Evolutionary conservation across 2,113 vertebrate genomes (phyloP), one percentile per base, ranked within the genome.

Genomic region (Rhadina sibilatrix): DNA sequence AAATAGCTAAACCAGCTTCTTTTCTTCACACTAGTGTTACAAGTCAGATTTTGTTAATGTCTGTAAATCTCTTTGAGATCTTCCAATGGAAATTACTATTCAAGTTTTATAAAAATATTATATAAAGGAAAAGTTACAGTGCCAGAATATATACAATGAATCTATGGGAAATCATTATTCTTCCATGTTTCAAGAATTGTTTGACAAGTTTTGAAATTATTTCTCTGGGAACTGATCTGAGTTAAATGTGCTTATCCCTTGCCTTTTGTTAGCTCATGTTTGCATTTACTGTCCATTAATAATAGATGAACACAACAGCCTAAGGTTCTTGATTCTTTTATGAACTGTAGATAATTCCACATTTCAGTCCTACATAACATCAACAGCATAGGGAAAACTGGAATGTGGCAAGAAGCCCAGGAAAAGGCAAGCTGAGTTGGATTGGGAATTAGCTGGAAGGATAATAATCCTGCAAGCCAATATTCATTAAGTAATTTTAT

Each of bases 131-230:
- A 94, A 91, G 68, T 84, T 92, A 89, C 15, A 85, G 56, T 93
- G 94, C 92, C 93, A 96, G 92, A 92, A 80, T 90, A 89, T 93
- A 97, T 92, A 96, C 80, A 93, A 49, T 70, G 87, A 47, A 76
- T 93, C 91, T 96, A 94, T 92, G 91, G 71, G 96, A 97, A 96
- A 96, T 95, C 95, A 97, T 97, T 89, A 94, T 87, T 97, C 94
- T 94, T 95, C 76, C 77, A 85, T 82, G 75, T 92, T 97, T 95
- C 78, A 96, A 95, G 72, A 63, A 35, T 75, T 97, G 96, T 97
- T 97, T 97, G 95, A 97, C 93, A 93, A 42, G 33, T 88, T 94
- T 96, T 94, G 63, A 97, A 98, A 95, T 97, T 91, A 97, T 96
- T 97, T 97, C 97, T 91, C 95, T 96, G 81, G 90, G 93, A 97